Conservation (phyloP, 2,888 invertebrate species). For the Lysandra coridon region DNA sequence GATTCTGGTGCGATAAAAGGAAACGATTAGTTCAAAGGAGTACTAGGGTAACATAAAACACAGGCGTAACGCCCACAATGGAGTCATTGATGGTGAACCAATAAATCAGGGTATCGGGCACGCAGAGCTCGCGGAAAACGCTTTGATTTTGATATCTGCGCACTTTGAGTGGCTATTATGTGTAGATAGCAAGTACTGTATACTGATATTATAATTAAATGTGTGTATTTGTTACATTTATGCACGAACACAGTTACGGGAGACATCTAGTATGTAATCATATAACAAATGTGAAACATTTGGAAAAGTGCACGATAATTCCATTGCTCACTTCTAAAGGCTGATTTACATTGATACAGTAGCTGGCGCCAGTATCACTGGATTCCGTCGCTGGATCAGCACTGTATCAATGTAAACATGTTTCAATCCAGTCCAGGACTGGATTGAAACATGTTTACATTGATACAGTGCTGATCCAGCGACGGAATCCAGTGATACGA, state of each 20-base stretch:
- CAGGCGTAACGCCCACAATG: slow-evolving; percentile 27
- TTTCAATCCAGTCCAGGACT: too few species aligned
- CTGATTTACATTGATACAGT: too few species aligned
- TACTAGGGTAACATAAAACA: slow-evolving; percentile 9
- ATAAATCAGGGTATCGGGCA: slow-evolving; percentile 39
- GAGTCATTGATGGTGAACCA: slow-evolving; percentile 34
- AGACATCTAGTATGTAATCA: too few species aligned
- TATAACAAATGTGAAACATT: too few species aligned
- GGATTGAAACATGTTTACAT: too few species aligned
- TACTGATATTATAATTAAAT: neutral
- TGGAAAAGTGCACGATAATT: too few species aligned
- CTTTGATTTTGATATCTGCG: slow-evolving; percentile 32
- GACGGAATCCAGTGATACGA: too few species aligned
- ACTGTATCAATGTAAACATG: too few species aligned
- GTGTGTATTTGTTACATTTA: neutral
- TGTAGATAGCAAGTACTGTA: neutral
- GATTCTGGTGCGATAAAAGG: neutral
- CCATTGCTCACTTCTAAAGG: too few species aligned
- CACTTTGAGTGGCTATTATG: slow-evolving; percentile 13
- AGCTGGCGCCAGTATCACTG: too few species aligned
- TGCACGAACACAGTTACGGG: neutral
- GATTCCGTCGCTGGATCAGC: too few species aligned
- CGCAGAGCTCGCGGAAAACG: slow-evolving; percentile 34
- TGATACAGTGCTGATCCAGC: too few species aligned
- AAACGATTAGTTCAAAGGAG: slow-evolving; percentile 13